Evolutionary conservation across 1,140 invertebrate species (phyloP).

Genomic region (Microplitis demolitor): DNA sequence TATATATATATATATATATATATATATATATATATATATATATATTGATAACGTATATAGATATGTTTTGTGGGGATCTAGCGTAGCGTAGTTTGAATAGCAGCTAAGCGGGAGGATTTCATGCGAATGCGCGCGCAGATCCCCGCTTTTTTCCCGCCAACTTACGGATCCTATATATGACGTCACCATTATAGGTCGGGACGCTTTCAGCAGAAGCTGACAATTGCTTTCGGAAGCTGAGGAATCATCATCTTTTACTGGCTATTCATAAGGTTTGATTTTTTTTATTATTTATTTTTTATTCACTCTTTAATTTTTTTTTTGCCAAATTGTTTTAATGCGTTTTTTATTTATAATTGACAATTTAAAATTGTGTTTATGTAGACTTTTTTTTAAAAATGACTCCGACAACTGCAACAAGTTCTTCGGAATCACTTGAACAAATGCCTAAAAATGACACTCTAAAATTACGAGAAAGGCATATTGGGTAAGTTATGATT

Average conservation of each 20-base stretch:
- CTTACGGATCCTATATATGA: constrained; percentile 53
- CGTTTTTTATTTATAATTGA: not conserved
- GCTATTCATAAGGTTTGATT: not conserved
- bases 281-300: not conserved
- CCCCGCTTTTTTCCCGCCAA: constrained; percentile 43
- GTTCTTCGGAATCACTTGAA: constrained; percentile 62
- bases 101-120: not conserved
- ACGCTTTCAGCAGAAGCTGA: constrained; percentile 41
- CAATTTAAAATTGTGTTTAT: not conserved
- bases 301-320: constrained; percentile 13
- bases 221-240: constrained; percentile 47
- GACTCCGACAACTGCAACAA: constrained; percentile 19
- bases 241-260: constrained; percentile 27
- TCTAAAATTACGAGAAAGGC: constrained; percentile 74
- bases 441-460: constrained; percentile 79
- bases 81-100: too few species aligned
- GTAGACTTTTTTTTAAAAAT: constrained; percentile 11
- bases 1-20: too few species aligned
- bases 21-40: too few species aligned
- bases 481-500: constrained; percentile 74
- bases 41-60: too few species aligned
- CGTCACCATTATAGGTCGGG: constrained; percentile 53
- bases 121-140: constrained; percentile 49
- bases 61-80: too few species aligned
- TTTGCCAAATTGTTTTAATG: not conserved